These are phyloP conservation scores for Thelaira solivaga DNA, from an alignment of 2,888 invertebrate genomes.

Conservation along the genomic window DNA sequence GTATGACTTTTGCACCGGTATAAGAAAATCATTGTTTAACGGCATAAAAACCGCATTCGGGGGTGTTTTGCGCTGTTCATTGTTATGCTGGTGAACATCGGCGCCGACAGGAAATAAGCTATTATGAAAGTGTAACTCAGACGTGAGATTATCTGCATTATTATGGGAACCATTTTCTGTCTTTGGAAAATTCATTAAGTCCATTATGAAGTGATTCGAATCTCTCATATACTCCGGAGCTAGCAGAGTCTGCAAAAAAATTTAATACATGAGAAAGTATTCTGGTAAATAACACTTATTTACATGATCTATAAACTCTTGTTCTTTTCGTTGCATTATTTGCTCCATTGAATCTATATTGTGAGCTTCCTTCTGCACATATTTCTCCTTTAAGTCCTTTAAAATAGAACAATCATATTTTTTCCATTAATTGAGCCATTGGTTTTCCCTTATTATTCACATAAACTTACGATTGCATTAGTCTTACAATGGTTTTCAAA, in stretches of 20 bases:
- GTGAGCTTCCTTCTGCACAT: constrained; percentile 37
- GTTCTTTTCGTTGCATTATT: constrained; percentile 65
- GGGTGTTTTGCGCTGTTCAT: constrained; percentile 29
- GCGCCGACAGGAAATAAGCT: constrained; percentile 71
- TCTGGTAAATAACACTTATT: constrained; percentile 6
- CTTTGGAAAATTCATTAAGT: constrained; percentile 71
- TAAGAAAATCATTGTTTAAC: constrained; percentile 66
- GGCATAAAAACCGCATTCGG: constrained; percentile 63
- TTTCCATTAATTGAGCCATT: neutral
- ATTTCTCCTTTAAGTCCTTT: constrained; percentile 51
- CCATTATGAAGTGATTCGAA: constrained; percentile 74
- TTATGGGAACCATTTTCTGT: constrained; percentile 34
- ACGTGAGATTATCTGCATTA: constrained; percentile 64
- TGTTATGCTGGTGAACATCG: constrained; percentile 52
- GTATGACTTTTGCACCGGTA: constrained; percentile 47
- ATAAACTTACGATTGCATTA: constrained; percentile 45
- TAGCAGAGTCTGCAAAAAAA: constrained; percentile 70
- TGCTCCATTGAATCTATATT: constrained; percentile 49
- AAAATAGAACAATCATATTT: neutral
- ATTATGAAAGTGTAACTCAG: constrained; percentile 71
- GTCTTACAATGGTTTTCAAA: constrained; percentile 51
- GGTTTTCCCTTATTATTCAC: neutral
- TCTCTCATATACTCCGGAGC: constrained; percentile 73
- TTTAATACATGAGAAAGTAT: neutral
- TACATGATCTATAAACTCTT: constrained; percentile 76